Evolutionary conservation across 1,140 invertebrate genomes (phyloP).

Genomic region (Steinernema khuongi): DNA sequence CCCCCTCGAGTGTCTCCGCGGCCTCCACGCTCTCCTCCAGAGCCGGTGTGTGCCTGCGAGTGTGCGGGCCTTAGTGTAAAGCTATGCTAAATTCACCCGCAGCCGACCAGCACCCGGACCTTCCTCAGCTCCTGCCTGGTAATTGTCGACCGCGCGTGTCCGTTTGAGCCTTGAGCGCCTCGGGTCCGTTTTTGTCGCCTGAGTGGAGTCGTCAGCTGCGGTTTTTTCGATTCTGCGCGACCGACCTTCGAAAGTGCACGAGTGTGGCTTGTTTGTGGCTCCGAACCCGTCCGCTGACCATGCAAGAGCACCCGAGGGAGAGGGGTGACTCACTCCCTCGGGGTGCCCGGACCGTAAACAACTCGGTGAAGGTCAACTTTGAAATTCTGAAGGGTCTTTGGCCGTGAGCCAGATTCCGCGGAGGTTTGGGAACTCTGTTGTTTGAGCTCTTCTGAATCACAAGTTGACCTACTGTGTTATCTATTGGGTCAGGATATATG

Average conservation of each 20-base stretch:
- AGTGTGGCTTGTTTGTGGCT: background rate
- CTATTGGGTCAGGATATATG: too few relatives aligned
- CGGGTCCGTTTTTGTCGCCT: background rate
- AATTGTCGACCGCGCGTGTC: background rate
- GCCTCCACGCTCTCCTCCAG: too few relatives aligned
- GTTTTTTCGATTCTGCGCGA: background rate
- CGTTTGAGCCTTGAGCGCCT: background rate
- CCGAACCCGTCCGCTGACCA: too few relatives aligned
- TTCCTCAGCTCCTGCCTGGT: conserved; percentile 2
- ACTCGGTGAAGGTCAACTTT: too few relatives aligned
- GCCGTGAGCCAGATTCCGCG: too few relatives aligned
- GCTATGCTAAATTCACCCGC: conserved; percentile 13
- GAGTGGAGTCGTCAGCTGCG: background rate
- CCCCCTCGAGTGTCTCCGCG: background rate
- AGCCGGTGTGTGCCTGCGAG: background rate
- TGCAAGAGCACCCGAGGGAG: too few relatives aligned
- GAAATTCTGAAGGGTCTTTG: too few relatives aligned
- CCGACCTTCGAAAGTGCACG: conserved; percentile 6
- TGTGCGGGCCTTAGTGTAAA: background rate
- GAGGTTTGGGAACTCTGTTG: too few relatives aligned
- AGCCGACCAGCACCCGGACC: conserved; percentile 1
- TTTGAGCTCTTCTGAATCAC: too few relatives aligned
- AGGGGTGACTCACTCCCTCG: too few relatives aligned
- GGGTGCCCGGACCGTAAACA: too few relatives aligned
- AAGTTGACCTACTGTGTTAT: too few relatives aligned